A percentile compares a stretch with the other conserved stretches of the same genome.
Evolutionary conservation across 2,797 vertebrate species (phyloP).

Genomic region (Distichodus sexfasciatus): DNA sequence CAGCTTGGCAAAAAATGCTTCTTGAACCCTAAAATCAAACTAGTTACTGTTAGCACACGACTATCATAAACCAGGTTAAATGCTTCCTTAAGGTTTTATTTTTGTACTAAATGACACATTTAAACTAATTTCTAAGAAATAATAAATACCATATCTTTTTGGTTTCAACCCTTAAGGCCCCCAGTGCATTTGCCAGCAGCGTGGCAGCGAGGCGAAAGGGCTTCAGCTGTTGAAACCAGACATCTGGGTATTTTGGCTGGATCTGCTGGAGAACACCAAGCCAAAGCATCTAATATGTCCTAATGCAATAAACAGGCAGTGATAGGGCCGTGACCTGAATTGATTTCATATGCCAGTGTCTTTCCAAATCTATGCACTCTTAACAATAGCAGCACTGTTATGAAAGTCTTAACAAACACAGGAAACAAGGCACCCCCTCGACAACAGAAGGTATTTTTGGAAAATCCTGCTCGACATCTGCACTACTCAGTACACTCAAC

Average conservation of each 20-base stretch:
- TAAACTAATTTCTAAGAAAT: neutral
- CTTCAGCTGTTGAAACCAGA: conserved; percentile 39
- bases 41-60: neutral
- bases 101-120: neutral
- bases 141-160: conserved; percentile 18
- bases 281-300: conserved; percentile 38
- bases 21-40: too few species aligned
- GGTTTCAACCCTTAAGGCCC: neutral
- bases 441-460: conserved; percentile 32
- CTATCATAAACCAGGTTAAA: neutral
- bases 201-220: conserved; percentile 1
- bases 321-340: conserved; percentile 44
- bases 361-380: conserved; percentile 8
- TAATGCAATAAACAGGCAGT: conserved; percentile 48
- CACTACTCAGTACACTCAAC: neutral
- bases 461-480: conserved; percentile 8
- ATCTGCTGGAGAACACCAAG: conserved; percentile 13
- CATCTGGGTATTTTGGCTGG: conserved; percentile 46
- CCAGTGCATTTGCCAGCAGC: neutral
- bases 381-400: conserved; percentile 48
- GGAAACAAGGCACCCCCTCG: conserved; percentile 35
- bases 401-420: conserved; percentile 43
- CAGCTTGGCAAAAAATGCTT: too few species aligned
- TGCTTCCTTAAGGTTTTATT: neutral
- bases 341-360: conserved; percentile 46